Conservation (phyloP, 1,140 invertebrate species). For the Muscidifurax raptorellus region DNA sequence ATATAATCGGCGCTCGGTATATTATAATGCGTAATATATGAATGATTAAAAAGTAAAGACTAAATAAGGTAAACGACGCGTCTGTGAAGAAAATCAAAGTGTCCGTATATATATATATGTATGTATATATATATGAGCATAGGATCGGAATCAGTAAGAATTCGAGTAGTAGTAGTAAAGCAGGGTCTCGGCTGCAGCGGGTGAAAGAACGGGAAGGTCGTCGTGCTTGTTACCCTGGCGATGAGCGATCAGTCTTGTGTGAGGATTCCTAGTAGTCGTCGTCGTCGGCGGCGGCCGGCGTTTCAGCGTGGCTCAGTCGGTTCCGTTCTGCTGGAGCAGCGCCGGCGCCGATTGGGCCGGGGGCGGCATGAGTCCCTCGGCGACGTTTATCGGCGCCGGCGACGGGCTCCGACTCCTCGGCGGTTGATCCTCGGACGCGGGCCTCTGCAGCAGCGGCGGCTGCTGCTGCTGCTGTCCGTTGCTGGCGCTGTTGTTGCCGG, state of each 20-base stretch:
- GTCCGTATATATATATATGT: no score
- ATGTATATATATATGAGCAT: no score
- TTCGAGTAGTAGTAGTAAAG: constrained; percentile 43
- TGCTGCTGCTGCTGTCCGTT: constrained; percentile 47
- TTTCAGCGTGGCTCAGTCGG: constrained; percentile 59
- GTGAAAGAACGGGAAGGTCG: constrained; percentile 43
- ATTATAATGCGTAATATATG: no score
- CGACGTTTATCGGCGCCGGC: constrained; percentile 59
- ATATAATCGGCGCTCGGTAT: no score
- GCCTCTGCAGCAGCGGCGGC: constrained; percentile 6
- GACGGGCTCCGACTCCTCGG: constrained; percentile 62
- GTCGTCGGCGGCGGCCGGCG: not conserved
- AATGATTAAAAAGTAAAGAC: no score
- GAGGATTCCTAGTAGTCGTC: constrained; percentile 19
- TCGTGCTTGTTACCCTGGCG: constrained; percentile 60
- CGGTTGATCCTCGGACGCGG: not conserved
- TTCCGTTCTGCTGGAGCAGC: constrained; percentile 71
- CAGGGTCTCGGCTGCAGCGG: constrained; percentile 35
- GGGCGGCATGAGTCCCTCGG: constrained; percentile 64
- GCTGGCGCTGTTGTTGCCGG: constrained; percentile 39
- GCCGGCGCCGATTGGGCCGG: constrained; percentile 69
- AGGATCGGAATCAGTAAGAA: not conserved
- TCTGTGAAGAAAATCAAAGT: no score
- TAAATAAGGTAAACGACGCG: no score
- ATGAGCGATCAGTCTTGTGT: constrained; percentile 63